Conservation (phyloP, 92 coral and sea anemone species). For the Plumapathes pennacea region DNA sequence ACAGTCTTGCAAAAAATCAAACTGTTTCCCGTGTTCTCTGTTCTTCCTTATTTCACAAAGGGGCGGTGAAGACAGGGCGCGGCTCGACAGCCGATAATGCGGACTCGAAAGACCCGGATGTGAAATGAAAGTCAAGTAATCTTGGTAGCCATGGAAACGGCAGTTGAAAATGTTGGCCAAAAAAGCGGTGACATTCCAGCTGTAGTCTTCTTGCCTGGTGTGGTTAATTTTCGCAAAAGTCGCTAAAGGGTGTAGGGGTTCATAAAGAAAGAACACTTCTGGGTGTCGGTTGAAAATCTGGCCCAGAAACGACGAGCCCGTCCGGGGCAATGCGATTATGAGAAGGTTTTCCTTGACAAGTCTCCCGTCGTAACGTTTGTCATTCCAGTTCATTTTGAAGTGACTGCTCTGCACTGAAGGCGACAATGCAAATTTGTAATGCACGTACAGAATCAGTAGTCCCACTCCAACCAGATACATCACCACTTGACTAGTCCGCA, state of each 20-base stretch:
- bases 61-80: slow-evolving; percentile 65
- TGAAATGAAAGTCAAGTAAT: slow-evolving; percentile 59
- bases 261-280: slow-evolving; percentile 58
- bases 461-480: too few relatives aligned
- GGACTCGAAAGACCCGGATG: slow-evolving; percentile 61
- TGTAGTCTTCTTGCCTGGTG: slow-evolving; percentile 25
- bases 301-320: slow-evolving; percentile 57
- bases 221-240: slow-evolving; percentile 45
- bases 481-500: too few relatives aligned
- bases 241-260: slow-evolving; percentile 57
- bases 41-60: slow-evolving; percentile 27
- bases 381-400: too few relatives aligned
- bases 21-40: background rate
- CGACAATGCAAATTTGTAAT: too few relatives aligned
- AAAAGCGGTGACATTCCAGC: slow-evolving; percentile 37
- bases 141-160: slow-evolving; percentile 50
- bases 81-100: slow-evolving; percentile 62
- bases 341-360: too few relatives aligned
- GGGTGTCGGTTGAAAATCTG: slow-evolving; percentile 68
- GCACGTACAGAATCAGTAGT: too few relatives aligned
- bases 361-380: too few relatives aligned
- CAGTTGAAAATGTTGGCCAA: slow-evolving; percentile 50
- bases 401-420: too few relatives aligned
- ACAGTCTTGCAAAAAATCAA: slow-evolving; percentile 13
- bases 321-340: slow-evolving; percentile 31